Evolutionary conservation across 2,888 invertebrate species (phyloP), one percentile per base, ranked within the genome.

Genomic region (Margaritifera margaritifera): DNA sequence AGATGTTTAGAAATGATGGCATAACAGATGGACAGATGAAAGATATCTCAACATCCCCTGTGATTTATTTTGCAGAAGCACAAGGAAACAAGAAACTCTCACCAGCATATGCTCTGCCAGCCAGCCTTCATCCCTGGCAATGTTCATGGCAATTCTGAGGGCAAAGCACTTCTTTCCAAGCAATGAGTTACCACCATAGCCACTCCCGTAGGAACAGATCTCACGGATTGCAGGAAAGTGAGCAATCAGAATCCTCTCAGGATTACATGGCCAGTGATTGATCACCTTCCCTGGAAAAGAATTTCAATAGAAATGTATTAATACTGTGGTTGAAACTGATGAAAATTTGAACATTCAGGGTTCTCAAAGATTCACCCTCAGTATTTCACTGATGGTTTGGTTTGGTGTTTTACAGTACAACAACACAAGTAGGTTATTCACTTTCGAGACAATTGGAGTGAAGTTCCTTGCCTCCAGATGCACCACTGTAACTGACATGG

Each of bases 91-190:
- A 62, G 19, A 6, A 31, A 11, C 27, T 70, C 86, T 72, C 70
- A 95, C 95, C 92, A 99, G 92, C 99, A 99, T 99, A 88, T 99
- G 99, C 87, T 99, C 99, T 5, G 99, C 99, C 52, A 99, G 92
- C 99, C 99, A 99, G 27, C 98, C 98, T 89, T 99, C 98, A 24
- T 94, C 92, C 75, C 94, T 93, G 15, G 98, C 99, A 83, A 99
- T 94, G 52, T 95, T 96, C 5, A 97, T 97, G 1, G 98, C 99
- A 79, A 99, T 94, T 74, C 99, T 93, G 6, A 99, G 92, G 4
- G 99, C 99, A 86, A 99, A 96, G 89, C 99, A 99, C 89, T 99
- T 99, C 92, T 99, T 99, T 59, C 99, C 98, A 66, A 99, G 91
- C 65, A 99, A 91, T 11, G 97, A 97, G 91, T 99, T 98, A 0